Conservation (phyloP, 2,797 vertebrate species). For the Tachyglossus aculeatus region DNA sequence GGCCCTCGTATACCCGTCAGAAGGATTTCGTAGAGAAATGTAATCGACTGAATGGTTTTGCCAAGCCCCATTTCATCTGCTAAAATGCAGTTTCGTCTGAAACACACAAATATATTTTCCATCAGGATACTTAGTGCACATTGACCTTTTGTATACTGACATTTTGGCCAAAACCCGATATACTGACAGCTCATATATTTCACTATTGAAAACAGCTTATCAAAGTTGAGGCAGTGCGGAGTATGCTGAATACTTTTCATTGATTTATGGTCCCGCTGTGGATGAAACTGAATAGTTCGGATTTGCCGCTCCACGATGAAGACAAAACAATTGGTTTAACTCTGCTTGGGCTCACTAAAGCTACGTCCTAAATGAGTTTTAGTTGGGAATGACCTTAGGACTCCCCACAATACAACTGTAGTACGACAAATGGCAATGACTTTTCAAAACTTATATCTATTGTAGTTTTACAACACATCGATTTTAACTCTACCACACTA, state of each 20-base stretch:
- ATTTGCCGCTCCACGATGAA: conserved; percentile 27
- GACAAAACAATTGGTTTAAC: too few relatives aligned
- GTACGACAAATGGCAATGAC: too few relatives aligned
- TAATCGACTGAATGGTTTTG: conserved; percentile 98
- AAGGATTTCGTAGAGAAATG: conserved; percentile 93
- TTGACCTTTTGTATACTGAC: not conserved
- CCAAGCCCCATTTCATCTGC: conserved; percentile 99
- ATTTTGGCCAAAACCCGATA: conserved; percentile 5
- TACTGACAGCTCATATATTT: conserved; percentile 25
- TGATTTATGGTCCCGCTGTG: conserved; percentile 19
- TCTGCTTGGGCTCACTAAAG: too few relatives aligned
- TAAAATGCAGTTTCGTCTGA: conserved; percentile 97
- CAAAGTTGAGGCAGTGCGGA: conserved; percentile 6
- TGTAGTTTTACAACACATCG: too few relatives aligned
- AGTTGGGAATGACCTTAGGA: too few relatives aligned
- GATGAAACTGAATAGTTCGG: not conserved
- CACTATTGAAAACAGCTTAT: conserved; percentile 13
- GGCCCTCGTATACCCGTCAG: conserved; percentile 89
- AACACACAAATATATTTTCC: conserved; percentile 57
- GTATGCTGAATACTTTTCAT: not conserved
- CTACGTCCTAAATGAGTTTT: too few relatives aligned
- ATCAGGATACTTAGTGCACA: not conserved
- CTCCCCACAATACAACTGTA: too few relatives aligned
- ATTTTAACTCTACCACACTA: too few relatives aligned
- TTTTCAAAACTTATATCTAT: too few relatives aligned